Base-by-base conservation (phyloP, 2,797 vertebrate genomes). In the Ataeniobius toweri region DNA sequence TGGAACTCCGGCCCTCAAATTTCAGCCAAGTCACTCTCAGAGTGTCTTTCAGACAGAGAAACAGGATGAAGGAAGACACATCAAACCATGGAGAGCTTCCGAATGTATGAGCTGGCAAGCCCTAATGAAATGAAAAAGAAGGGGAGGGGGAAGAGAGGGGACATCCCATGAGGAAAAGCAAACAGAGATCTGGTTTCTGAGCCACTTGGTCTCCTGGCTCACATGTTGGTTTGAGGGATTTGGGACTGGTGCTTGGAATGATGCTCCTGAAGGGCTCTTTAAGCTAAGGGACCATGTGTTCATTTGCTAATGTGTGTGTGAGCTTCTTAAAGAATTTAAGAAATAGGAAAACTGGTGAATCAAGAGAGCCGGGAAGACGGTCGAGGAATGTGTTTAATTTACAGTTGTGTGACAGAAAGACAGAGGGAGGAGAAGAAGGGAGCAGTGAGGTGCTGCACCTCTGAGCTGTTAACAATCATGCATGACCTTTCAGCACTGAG, bases 401-500 rank as follows among this genome's bases (percentile, higher is more conserved):
- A 80, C 80, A 81, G 78, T 72, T 1, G 73, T 89, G 89, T 77
- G 93, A 92, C 41, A 76, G 81, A 80, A 80, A 74, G 78, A 63
- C 56, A 71, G 73, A 87, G 74, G 86, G 85, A 78, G 80, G 85
- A 78, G 83, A 67, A 2, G 51, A 3, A 44, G 58, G 71, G 68
- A 81, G 81, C 80, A 48, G 78, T 7, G 77, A 92, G 88, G 78
- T 3, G 75, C 80, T 82, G 84, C 86, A 81, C 87, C 90, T 92
- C 86, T 0, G 70, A 91, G 93, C 69, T 89, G 91, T 92, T 91
- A 90, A 92, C 86, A 92, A 86, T 85, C 90, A 90, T 86, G 85
- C 90, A 76, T 8, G 68, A 94, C 93, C 93, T 95, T 95, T 96
- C 94, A 93, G 88, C 92, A 89, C 83, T 0, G 55, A 92, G 88